Evolutionary conservation across 2,797 vertebrate species (phyloP).

Genomic region (Xenops minutus): DNA sequence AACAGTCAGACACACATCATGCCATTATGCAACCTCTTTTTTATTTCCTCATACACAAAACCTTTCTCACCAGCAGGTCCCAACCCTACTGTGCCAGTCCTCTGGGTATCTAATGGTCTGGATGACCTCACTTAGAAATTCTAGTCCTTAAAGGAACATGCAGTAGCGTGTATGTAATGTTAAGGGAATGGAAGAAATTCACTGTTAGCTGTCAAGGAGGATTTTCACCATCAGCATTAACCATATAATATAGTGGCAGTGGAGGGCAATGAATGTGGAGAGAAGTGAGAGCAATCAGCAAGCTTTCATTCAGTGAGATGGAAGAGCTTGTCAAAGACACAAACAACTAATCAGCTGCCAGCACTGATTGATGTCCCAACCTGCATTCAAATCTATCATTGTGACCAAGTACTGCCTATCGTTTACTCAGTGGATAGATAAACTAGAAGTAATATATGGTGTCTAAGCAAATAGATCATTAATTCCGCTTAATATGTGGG

Average conservation of each 20-base stretch:
- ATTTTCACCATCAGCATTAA: conserved; percentile 80
- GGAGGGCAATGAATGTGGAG: conserved; percentile 81
- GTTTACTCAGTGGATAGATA: conserved; percentile 81
- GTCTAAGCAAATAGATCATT: conserved; percentile 88
- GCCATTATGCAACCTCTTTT: not conserved
- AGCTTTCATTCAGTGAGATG: conserved; percentile 88
- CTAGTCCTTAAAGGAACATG: conserved; percentile 1
- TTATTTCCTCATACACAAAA: not conserved
- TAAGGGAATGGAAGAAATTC: conserved; percentile 60
- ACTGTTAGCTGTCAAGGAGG: conserved; percentile 78
- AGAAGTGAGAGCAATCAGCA: conserved; percentile 88
- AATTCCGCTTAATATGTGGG: conserved; percentile 84
- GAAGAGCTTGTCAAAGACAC: conserved; percentile 87
- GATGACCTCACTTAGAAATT: conserved; percentile 43
- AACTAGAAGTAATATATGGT: conserved; percentile 86
- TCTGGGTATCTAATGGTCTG: not conserved
- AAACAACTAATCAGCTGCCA: conserved; percentile 89
- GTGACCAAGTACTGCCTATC: conserved; percentile 81
- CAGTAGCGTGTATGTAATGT: conserved; percentile 27
- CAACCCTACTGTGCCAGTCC: not conserved
- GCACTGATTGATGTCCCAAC: conserved; percentile 87
- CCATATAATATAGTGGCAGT: conserved; percentile 82
- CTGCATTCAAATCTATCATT: conserved; percentile 89
- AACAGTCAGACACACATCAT: not conserved
- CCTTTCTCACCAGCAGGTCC: not conserved